These are phyloP conservation scores for Nomia melanderi DNA, from an alignment of 1,140 invertebrate genomes.

Conservation along the genomic window DNA sequence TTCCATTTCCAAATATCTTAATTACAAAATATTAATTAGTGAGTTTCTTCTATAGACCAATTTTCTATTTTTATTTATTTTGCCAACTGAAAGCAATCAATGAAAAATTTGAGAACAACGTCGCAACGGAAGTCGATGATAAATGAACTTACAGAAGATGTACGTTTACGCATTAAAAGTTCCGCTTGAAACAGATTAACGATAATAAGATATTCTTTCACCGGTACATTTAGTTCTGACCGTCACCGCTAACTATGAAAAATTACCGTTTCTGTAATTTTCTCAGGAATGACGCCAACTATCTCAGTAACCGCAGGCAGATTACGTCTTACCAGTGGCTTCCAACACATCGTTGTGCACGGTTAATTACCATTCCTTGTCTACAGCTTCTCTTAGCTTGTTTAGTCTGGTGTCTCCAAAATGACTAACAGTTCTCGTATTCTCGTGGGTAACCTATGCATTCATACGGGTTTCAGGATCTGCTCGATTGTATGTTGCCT, in stretches of 20 bases:
- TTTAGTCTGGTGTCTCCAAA: neutral
- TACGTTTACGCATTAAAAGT: neutral
- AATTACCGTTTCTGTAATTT: slow-evolving; percentile 1
- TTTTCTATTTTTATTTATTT: no score
- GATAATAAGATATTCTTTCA: neutral
- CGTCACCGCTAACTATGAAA: neutral
- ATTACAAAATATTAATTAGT: no score
- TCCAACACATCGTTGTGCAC: neutral
- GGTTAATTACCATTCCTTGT: slow-evolving; percentile 8
- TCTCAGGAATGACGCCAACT: neutral
- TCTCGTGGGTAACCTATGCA: neutral
- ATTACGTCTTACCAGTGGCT: neutral
- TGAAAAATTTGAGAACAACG: neutral
- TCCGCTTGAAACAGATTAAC: neutral
- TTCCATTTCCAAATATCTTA: no score
- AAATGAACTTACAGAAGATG: neutral
- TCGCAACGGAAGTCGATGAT: neutral
- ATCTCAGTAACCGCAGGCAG: neutral
- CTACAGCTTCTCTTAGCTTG: neutral
- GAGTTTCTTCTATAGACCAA: no score
- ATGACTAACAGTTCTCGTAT: neutral
- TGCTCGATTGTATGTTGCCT: neutral
- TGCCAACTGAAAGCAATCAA: neutral
- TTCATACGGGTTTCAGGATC: neutral
- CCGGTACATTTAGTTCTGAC: neutral